These are phyloP conservation scores for Liolophura sinensis DNA, from an alignment of 1,140 invertebrate genomes.

Conservation along the genomic window DNA sequence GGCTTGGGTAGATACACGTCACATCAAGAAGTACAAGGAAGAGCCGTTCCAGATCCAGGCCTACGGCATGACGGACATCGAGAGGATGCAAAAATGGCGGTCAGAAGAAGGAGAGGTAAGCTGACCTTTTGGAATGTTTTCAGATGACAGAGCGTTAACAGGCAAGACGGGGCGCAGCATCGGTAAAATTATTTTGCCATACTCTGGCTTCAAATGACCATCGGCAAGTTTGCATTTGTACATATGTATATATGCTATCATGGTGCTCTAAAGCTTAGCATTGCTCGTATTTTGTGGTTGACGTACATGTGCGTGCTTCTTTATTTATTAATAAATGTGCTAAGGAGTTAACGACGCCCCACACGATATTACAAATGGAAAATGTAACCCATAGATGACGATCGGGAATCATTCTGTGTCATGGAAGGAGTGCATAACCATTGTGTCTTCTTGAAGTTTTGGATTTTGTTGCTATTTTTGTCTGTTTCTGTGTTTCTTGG, in stretches of 20 bases:
- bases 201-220: not conserved
- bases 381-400: too few relatives aligned
- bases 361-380: too few relatives aligned
- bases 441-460: not conserved
- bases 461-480: not conserved
- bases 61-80: constrained; percentile 65
- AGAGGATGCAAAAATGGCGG: constrained; percentile 62
- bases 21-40: constrained; percentile 38
- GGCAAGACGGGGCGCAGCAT: not conserved
- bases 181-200: not conserved
- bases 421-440: too few relatives aligned
- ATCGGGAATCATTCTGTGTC: too few relatives aligned
- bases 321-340: too few relatives aligned
- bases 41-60: constrained; percentile 52
- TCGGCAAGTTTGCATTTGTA: not conserved
- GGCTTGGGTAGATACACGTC: constrained; percentile 48
- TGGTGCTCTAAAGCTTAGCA: not conserved
- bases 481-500: not conserved
- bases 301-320: not conserved
- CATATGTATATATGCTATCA: too few relatives aligned
- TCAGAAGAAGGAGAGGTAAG: constrained; percentile 51
- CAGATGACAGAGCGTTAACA: not conserved
- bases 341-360: too few relatives aligned
- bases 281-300: too few relatives aligned
- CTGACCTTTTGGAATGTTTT: constrained; percentile 2